Evolutionary conservation across 2,888 invertebrate genomes (phyloP).

Genomic region (Sturmia bella): DNA sequence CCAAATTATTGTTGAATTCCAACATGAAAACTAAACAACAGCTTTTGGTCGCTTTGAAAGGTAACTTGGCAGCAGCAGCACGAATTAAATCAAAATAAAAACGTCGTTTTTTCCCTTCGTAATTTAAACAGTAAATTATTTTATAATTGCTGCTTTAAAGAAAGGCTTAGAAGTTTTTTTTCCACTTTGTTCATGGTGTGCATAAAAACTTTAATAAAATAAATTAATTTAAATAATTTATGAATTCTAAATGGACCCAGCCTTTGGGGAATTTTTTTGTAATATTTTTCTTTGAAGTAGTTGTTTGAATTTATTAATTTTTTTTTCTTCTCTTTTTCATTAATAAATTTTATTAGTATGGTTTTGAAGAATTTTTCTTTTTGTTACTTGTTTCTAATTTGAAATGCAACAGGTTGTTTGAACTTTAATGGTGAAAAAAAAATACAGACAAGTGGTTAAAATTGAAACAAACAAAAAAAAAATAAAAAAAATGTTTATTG

Average conservation of each 20-base stretch:
- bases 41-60: background rate
- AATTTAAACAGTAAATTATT: slow-evolving; percentile 30
- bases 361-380: slow-evolving; percentile 4
- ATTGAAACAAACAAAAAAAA: background rate
- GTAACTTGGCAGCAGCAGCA: background rate
- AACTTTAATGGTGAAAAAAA: slow-evolving; percentile 38
- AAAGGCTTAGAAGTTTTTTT: background rate
- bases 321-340: background rate
- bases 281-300: background rate
- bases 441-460: background rate
- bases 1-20: slow-evolving; percentile 24
- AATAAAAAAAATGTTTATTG: slow-evolving; percentile 26
- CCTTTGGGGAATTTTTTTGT: slow-evolving; percentile 3
- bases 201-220: slow-evolving; percentile 27
- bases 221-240: slow-evolving; percentile 42
- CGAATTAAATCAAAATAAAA: background rate
- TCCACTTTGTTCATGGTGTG: background rate
- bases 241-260: slow-evolving; percentile 13
- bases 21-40: slow-evolving; percentile 6
- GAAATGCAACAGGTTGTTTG: slow-evolving; percentile 58
- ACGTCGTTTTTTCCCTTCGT: background rate
- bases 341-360: background rate
- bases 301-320: slow-evolving; percentile 10
- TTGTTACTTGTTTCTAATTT: slow-evolving; percentile 16
- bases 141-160: background rate